Evolutionary conservation across 2,797 vertebrate species (phyloP).

Genomic region (Malurus leucopterus): DNA sequence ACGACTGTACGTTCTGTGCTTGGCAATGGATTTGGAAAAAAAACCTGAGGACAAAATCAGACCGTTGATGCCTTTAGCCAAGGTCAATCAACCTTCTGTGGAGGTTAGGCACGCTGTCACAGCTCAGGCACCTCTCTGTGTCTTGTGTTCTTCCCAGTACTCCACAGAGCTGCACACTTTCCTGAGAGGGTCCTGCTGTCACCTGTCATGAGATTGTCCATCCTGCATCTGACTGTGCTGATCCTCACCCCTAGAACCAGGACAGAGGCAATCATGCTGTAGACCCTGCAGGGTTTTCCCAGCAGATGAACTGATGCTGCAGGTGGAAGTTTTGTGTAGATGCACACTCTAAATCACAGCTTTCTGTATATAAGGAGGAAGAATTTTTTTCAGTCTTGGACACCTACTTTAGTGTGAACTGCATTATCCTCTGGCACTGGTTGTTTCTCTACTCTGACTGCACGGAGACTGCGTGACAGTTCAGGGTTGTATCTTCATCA

Average conservation of each 20-base stretch:
- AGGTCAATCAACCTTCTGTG: neutral
- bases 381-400: neutral
- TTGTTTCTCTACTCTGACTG: neutral
- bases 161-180: neutral
- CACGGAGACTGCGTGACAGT: neutral
- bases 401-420: neutral
- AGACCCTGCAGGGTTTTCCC: neutral
- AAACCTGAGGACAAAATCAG: neutral
- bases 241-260: neutral
- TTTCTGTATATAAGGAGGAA: neutral
- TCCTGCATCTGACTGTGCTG: rapidly evolving
- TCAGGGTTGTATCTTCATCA: neutral
- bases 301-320: neutral
- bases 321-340: neutral
- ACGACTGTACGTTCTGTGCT: neutral
- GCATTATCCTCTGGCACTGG: neutral
- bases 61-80: neutral
- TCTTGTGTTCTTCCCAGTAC: neutral
- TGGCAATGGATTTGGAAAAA: neutral
- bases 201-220: rapidly evolving
- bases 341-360: neutral
- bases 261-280: neutral
- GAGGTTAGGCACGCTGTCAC: neutral
- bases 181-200: neutral
- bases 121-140: neutral